These are phyloP conservation scores for Addax nasomaculatus DNA, from an alignment of 2,113 vertebrate genomes.

Conservation along the genomic window DNA sequence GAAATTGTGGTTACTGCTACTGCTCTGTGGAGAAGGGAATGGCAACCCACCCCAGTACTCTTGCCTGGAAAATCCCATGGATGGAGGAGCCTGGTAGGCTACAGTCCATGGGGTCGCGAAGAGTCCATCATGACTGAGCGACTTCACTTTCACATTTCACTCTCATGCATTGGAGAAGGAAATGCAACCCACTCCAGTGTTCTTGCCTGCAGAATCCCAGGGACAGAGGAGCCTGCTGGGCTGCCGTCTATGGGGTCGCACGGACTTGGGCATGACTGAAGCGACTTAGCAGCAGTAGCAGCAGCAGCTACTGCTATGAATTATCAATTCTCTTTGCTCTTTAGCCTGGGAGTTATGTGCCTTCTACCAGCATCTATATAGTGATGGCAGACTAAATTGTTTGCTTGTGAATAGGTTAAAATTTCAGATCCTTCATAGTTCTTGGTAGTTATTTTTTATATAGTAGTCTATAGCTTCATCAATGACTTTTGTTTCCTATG, in stretches of 20 bases:
- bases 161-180: not conserved
- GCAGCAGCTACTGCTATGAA: not conserved
- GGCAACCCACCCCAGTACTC: not conserved
- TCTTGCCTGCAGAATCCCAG: not conserved
- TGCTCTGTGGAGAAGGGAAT: not conserved
- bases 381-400: not conserved
- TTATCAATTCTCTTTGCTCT: not conserved
- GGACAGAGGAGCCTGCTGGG: not conserved
- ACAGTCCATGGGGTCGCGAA: fast-evolving
- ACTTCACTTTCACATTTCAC: not conserved
- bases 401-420: not conserved
- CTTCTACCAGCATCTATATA: not conserved
- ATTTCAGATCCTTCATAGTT: not conserved
- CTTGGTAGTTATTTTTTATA: not conserved
- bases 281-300: not conserved
- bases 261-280: not conserved
- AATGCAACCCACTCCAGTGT: not conserved
- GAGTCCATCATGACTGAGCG: fast-evolving
- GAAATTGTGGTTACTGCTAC: not conserved
- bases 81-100: not conserved
- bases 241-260: not conserved
- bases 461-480: not conserved
- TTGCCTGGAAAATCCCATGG: not conserved
- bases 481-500: not conserved
- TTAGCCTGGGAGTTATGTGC: not conserved